Evolutionary conservation across 2,888 invertebrate species (phyloP), one percentile per base, ranked within the genome.

Genomic region (Cataglyphis livida): DNA sequence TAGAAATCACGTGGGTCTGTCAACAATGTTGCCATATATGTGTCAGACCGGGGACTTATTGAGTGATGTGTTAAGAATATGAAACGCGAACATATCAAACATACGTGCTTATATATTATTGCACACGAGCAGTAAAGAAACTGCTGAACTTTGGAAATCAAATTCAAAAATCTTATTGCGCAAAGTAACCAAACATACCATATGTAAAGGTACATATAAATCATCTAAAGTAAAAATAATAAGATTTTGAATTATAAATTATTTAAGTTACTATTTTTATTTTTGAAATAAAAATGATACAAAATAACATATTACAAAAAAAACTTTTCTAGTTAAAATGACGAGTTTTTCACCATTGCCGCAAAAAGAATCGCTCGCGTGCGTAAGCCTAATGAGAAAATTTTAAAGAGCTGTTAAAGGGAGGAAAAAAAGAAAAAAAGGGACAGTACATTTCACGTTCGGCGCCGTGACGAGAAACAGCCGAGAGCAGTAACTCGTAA

Each of bases 401-500:
- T 51, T 51, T 51, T 51, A 51, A 51, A 51, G 51, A 51, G 51
- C 51, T n/a, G 51, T 51, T 51, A 51, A 51, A 51, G n/a, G 7
- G 3, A n/a, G 51, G n/a, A n/a, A n/a, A 51, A 51, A 51, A 51
- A n/a, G 48, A 38, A 41, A 44, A 18, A 76, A 48, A n/a, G 48
- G 28, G 61, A 35, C 35, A 32, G 44, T 25, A 51, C 65, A 51
- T 48, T 25, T 54, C 38, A 41, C 25, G 38, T 51, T 82, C 76
- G 76, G 21, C 38, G 79, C 51, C n/a, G 51, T 7, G 51, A 51
- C 51, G 51, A 51, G 38, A 68, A 79, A 44, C 35, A 61, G 25
- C 48, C 28, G 68, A n/a, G 51, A 38, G 48, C 66, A n/a, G 74
- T 73, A 79, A 65, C 78, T 44, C 57, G 66, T 78, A 68, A 73